phyloP scores from a whole-genome alignment of 2,888 invertebrate genomes.

The Lasioglossum figueresi region DNA sequence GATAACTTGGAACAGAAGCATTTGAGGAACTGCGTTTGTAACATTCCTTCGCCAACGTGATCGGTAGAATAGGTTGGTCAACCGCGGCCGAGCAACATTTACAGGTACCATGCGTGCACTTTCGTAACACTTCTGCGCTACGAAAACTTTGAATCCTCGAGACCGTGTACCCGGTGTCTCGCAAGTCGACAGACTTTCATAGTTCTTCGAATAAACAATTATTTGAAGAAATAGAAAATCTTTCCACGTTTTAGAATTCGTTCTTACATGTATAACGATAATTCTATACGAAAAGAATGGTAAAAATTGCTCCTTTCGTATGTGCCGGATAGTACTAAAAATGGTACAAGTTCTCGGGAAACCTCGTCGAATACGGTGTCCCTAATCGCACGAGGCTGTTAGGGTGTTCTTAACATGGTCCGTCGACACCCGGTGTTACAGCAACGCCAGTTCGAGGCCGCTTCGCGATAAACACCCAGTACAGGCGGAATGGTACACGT shows the following conservation, averaged over 20 bases:
- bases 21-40: slow-evolving; percentile 8
- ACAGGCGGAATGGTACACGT: slow-evolving; percentile 39
- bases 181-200: background rate
- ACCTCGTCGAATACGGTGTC: background rate
- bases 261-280: background rate
- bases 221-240: background rate
- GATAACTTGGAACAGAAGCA: slow-evolving; percentile 5
- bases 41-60: background rate
- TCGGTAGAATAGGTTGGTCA: slow-evolving; percentile 11
- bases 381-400: background rate
- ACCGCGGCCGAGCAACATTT: slow-evolving; percentile 4
- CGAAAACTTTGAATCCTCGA: slow-evolving; percentile 4
- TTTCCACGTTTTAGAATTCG: background rate
- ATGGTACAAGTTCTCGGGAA: background rate
- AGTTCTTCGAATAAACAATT: background rate
- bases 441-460: background rate
- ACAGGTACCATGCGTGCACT: slow-evolving; percentile 7
- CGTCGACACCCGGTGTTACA: background rate
- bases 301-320: background rate
- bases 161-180: background rate
- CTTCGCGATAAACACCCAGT: slow-evolving; percentile 51
- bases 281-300: background rate
- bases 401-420: background rate
- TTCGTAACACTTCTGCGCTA: slow-evolving; percentile 10
- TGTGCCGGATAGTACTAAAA: background rate